These are phyloP conservation scores for Dipodomys ordii DNA, from an alignment of 2,113 vertebrate species.

Conservation along the genomic window DNA sequence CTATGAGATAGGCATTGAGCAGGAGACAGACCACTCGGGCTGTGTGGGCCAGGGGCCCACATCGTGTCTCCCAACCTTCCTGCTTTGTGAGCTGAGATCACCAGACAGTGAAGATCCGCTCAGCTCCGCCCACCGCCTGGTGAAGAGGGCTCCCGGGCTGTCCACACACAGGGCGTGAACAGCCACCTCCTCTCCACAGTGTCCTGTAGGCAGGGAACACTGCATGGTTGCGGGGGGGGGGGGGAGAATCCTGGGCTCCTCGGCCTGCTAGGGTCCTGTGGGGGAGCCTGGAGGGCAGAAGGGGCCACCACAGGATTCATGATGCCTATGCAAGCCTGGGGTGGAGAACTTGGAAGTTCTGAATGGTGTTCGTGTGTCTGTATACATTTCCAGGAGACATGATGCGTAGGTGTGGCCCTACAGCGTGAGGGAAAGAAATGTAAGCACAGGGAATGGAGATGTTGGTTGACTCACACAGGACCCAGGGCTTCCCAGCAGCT, in stretches of 20 bases:
- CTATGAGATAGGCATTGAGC: not conserved
- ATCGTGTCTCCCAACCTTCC: too few relatives aligned
- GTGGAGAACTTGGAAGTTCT: not conserved
- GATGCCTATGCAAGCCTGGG: not conserved
- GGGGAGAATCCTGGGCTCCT: not conserved
- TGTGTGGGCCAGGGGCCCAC: not conserved
- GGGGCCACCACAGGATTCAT: too few relatives aligned
- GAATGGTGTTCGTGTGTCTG: accelerated
- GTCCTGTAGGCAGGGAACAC: not conserved
- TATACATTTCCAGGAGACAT: not conserved
- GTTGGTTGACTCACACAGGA: not conserved
- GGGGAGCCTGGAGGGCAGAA: not conserved
- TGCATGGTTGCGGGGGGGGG: accelerated
- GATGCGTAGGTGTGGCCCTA: not conserved
- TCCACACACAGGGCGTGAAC: too few relatives aligned
- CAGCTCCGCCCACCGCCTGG: not conserved
- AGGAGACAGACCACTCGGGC: too few relatives aligned
- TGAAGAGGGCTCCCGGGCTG: not conserved
- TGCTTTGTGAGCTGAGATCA: not conserved
- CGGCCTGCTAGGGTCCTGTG: not conserved
- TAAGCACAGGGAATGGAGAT: not conserved
- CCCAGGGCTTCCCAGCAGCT: not conserved
- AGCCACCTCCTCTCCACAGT: not conserved
- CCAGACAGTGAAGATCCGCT: not conserved
- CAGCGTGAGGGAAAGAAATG: not conserved